These are phyloP conservation scores for Phycodurus eques DNA, from an alignment of 2,113 vertebrate species.

Conservation along the genomic window DNA sequence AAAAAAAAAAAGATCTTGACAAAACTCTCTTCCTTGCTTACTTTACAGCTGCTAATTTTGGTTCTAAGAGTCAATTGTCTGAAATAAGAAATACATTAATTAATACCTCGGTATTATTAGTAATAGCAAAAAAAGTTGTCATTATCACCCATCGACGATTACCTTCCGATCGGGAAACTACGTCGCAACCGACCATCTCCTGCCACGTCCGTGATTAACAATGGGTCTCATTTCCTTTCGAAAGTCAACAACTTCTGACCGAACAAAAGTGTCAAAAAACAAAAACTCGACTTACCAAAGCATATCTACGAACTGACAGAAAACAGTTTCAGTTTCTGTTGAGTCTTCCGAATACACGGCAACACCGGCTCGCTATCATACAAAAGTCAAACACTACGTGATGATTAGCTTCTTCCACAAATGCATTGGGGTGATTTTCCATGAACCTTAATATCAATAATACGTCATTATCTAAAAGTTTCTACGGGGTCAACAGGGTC, in stretches of 20 bases:
- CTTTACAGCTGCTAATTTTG: background rate
- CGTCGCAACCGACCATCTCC: no score
- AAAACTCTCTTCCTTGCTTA: background rate
- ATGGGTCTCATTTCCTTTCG: no score
- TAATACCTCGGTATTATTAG: no score
- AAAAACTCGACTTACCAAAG: background rate
- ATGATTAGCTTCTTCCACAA: background rate
- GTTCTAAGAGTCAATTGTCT: background rate
- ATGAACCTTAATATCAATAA: background rate
- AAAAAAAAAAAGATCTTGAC: conserved; percentile 7
- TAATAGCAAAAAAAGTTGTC: no score
- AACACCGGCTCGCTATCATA: background rate
- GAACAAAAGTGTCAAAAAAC: no score
- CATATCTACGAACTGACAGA: background rate
- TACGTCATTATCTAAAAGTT: background rate
- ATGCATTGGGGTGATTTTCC: background rate
- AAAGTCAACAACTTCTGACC: no score
- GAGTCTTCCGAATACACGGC: background rate
- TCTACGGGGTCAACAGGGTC: background rate
- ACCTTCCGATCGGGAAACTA: no score
- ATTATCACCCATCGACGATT: no score
- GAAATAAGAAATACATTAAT: no score
- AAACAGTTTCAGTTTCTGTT: conserved; percentile 11
- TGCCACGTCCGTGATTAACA: no score
- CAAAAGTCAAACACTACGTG: background rate